Conservation (phyloP, 2,797 vertebrate genomes). For the Sebastes vulpes region DNA sequence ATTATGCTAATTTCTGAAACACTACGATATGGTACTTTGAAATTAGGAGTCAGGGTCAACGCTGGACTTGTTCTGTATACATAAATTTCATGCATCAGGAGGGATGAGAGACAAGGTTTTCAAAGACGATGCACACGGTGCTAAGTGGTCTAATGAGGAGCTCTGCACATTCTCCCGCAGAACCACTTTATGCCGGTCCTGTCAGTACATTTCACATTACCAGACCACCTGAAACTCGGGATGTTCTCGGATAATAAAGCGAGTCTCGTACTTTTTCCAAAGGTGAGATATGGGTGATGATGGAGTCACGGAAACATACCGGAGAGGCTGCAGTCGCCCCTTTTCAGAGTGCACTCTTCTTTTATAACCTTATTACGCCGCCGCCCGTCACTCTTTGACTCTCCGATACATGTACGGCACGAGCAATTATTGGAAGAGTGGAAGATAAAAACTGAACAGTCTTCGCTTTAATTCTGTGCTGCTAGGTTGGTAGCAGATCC, state of each 20-base stretch:
- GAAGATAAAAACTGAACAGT: background rate
- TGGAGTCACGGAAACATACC: background rate
- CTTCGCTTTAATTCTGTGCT: background rate
- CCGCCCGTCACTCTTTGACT: constrained; percentile 4
- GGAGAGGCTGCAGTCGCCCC: background rate
- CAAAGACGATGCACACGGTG: background rate
- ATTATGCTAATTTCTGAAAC: constrained; percentile 57
- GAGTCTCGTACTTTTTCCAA: constrained; percentile 12
- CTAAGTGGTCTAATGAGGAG: constrained; percentile 63
- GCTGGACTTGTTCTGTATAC: constrained; percentile 47
- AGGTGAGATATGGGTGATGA: constrained; percentile 36
- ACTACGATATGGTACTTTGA: constrained; percentile 36
- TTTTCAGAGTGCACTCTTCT: constrained; percentile 37
- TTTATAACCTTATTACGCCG: constrained; percentile 34
- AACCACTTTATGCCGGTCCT: constrained; percentile 20
- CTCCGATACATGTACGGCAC: background rate
- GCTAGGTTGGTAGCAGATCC: background rate
- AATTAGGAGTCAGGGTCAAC: constrained; percentile 61
- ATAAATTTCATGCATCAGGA: constrained; percentile 42
- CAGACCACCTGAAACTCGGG: constrained; percentile 24
- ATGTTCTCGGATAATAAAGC: constrained; percentile 32
- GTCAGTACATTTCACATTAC: constrained; percentile 17
- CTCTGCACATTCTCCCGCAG: constrained; percentile 16
- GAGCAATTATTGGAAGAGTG: constrained; percentile 5
- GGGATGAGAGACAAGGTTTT: constrained; percentile 28